phyloP scores from a whole-genome alignment of 2,113 vertebrate genomes.

The Pycnonotus jocosus region DNA sequence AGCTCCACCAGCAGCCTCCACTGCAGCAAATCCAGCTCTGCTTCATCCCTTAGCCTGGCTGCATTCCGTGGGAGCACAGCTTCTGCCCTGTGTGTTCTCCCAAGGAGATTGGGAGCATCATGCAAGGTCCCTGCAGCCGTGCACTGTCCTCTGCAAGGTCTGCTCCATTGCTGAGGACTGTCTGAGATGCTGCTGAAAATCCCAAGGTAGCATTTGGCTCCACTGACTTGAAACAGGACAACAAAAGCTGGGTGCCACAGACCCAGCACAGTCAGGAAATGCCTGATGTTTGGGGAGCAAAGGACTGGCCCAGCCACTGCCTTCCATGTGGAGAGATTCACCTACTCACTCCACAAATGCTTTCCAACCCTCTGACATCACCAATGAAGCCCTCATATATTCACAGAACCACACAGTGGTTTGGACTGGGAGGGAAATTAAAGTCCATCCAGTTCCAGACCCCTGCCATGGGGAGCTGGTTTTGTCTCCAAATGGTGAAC shows the following conservation, averaged over 20 bases:
- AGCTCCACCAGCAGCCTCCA: not conserved
- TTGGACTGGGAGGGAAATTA: not conserved
- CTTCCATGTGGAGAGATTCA: not conserved
- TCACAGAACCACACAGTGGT: not conserved
- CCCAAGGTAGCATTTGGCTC: not conserved
- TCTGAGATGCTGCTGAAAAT: not conserved
- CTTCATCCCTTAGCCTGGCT: not conserved
- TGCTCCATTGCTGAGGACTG: too few species aligned
- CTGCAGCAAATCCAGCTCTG: not conserved
- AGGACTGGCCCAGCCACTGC: not conserved
- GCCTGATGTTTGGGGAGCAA: not conserved
- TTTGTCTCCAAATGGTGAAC: not conserved
- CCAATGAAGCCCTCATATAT: not conserved
- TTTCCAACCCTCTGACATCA: not conserved
- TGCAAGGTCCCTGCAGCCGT: not conserved
- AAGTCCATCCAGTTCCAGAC: not conserved
- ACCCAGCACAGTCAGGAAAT: not conserved
- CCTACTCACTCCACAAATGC: not conserved
- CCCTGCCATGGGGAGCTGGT: not conserved
- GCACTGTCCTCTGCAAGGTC: not conserved
- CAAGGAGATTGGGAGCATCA: accelerated
- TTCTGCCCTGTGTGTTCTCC: not conserved
- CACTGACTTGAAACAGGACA: not conserved
- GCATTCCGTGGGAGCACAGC: not conserved
- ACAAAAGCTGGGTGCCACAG: not conserved